Evolutionary conservation across 1,140 invertebrate genomes (phyloP).

Genomic region (Sycophila sp.): DNA sequence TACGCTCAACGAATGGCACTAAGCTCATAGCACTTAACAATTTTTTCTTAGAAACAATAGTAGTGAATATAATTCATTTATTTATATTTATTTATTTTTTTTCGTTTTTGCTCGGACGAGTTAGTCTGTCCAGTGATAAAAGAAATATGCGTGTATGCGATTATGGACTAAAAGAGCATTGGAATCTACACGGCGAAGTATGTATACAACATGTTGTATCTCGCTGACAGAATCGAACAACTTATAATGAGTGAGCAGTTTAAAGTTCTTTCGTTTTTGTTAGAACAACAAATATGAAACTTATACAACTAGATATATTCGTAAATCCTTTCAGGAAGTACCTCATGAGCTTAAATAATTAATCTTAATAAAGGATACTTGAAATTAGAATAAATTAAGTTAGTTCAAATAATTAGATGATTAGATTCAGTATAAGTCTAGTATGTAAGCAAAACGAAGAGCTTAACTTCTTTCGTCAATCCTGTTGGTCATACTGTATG

Average conservation of each 20-base stretch:
- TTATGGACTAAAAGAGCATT: neutral
- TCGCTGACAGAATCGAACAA: slow-evolving; percentile 8
- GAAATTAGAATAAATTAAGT: neutral
- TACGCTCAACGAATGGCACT: slow-evolving; percentile 17
- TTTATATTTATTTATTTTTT: neutral
- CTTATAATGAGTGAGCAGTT: slow-evolving; percentile 6
- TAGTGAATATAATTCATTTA: neutral
- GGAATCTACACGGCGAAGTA: neutral
- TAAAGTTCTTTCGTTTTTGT: slow-evolving; percentile 1
- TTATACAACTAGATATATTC: too few relatives aligned
- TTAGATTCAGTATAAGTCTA: neutral
- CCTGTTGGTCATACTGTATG: too few relatives aligned
- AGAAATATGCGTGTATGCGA: neutral
- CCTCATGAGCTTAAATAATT: too few relatives aligned
- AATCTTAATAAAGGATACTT: neutral
- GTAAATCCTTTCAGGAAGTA: too few relatives aligned
- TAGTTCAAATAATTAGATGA: neutral
- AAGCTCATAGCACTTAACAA: slow-evolving; percentile 22
- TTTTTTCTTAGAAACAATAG: neutral
- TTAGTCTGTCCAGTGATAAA: neutral
- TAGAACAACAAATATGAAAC: neutral
- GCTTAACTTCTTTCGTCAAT: too few relatives aligned
- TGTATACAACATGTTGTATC: neutral
- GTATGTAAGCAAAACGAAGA: neutral
- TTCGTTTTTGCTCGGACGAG: neutral